phyloP scores from a whole-genome alignment of 2,888 invertebrate genomes.

The Alloscopus bannaensis region DNA sequence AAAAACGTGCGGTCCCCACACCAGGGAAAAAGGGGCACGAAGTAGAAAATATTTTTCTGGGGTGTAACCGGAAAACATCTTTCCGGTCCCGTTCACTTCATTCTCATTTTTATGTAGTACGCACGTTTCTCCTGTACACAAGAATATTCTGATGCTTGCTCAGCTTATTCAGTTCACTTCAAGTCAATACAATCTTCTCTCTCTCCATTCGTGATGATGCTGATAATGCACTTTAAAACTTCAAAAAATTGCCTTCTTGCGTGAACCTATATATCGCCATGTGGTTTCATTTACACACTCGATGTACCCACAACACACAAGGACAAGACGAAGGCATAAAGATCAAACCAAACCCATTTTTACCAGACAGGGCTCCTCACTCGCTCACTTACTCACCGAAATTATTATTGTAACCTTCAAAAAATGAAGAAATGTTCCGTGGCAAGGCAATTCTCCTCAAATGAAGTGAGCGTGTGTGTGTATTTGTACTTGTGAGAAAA shows the following conservation, averaged over 20 bases:
- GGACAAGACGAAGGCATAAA: neutral
- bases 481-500: too few species aligned
- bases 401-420: conserved; percentile 36
- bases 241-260: conserved; percentile 13
- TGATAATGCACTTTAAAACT: conserved; percentile 25
- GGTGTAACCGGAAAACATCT: conserved; percentile 62
- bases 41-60: conserved; percentile 40
- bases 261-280: too few species aligned
- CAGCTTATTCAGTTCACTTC: conserved; percentile 1
- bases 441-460: too few species aligned
- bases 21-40: conserved; percentile 17
- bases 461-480: neutral
- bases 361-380: conserved; percentile 20
- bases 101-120: conserved; percentile 40
- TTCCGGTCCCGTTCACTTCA: conserved; percentile 60
- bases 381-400: conserved; percentile 45
- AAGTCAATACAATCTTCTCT: conserved; percentile 10
- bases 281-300: conserved; percentile 48
- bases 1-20: neutral
- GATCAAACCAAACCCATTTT: conserved; percentile 24
- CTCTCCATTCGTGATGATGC: too few species aligned
- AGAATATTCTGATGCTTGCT: conserved; percentile 10
- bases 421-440: conserved; percentile 14
- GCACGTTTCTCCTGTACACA: neutral
- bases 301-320: neutral